A percentile compares a stretch with the other conserved stretches of the same genome.
phyloP scores from a whole-genome alignment of 2,113 vertebrate genomes.

The Callipepla californica region DNA sequence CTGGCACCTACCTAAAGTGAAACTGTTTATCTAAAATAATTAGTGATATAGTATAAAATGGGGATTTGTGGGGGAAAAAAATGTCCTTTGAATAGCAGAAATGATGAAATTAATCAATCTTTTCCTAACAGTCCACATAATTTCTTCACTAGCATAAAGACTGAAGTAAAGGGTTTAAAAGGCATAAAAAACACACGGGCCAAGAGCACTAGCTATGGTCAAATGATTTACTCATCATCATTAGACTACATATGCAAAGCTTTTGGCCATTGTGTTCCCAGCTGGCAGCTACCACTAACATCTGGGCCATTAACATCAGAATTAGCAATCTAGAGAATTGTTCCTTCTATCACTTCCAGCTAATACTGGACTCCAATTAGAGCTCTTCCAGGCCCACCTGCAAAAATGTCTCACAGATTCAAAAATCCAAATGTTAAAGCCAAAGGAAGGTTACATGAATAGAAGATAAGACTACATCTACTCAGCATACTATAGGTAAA shows the following conservation, averaged over 20 bases:
- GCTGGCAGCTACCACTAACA: conserved; percentile 80
- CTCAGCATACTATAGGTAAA: background rate
- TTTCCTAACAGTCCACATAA: background rate
- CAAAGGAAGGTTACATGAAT: background rate
- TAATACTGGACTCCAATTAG: conserved; percentile 76
- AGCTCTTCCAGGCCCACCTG: conserved; percentile 74
- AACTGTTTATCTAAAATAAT: background rate
- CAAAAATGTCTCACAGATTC: conserved; percentile 62
- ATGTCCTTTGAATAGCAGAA: background rate
- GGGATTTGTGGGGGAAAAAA: background rate
- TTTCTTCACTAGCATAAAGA: conserved; percentile 18
- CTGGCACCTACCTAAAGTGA: background rate
- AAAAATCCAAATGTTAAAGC: conserved; percentile 18
- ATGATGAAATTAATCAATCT: background rate
- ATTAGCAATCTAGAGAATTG: conserved; percentile 82
- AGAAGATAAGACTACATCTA: background rate
- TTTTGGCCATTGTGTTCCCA: conserved; percentile 79
- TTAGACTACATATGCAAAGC: conserved; percentile 71
- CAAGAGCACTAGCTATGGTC: conserved; percentile 71
- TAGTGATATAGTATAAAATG: background rate
- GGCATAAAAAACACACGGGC: conserved; percentile 38
- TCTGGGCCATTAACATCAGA: conserved; percentile 83
- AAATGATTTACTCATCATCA: conserved; percentile 75
- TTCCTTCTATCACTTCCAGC: conserved; percentile 74
- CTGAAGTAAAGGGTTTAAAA: conserved; percentile 56